phyloP scores from a whole-genome alignment of 2,797 vertebrate genomes.

The Malurus splendens region DNA sequence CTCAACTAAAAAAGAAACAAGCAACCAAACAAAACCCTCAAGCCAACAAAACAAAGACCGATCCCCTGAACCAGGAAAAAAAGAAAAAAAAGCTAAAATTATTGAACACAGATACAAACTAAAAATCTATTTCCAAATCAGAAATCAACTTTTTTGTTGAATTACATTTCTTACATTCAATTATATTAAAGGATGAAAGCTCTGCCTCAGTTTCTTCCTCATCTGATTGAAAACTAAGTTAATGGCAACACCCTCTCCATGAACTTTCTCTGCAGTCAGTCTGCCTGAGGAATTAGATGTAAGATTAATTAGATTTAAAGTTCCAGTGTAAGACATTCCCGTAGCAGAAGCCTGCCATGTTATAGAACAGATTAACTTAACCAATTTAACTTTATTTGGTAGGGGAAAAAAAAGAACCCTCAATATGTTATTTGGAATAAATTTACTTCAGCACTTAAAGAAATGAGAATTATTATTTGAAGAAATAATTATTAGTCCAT shows the following conservation, averaged over 20 bases:
- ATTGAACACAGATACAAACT: neutral
- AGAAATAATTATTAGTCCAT: neutral
- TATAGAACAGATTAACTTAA: neutral
- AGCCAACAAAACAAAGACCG: accelerated
- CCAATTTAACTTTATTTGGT: neutral
- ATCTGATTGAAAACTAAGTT: neutral
- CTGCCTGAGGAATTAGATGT: neutral
- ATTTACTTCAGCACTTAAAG: neutral
- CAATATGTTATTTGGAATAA: neutral
- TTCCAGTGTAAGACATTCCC: neutral
- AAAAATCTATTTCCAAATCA: neutral
- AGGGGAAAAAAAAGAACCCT: neutral
- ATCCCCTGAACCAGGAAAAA: neutral
- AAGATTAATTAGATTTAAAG: neutral
- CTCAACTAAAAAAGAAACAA: neutral
- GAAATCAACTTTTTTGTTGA: neutral
- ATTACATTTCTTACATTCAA: neutral
- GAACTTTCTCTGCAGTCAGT: neutral
- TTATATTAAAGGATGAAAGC: neutral
- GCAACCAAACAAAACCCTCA: neutral
- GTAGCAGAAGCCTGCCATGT: neutral
- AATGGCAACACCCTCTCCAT: neutral
- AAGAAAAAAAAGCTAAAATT: neutral
- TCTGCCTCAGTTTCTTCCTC: neutral
- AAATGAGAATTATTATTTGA: neutral